Conservation (phyloP, 2,888 invertebrate species). For the Hypselothyrea guttata region DNA sequence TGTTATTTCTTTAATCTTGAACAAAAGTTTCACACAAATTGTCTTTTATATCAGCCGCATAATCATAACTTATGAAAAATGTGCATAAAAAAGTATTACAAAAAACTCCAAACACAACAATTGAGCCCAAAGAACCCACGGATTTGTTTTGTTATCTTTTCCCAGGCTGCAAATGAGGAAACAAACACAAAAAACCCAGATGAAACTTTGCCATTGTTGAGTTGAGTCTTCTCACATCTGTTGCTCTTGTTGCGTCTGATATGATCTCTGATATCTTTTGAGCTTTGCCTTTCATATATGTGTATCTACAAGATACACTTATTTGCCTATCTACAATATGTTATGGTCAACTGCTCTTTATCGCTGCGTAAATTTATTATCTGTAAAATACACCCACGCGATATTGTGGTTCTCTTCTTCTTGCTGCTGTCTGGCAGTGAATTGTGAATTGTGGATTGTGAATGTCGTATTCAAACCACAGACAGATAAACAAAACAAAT, state of each 20-base stretch:
- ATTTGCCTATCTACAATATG: constrained; percentile 53
- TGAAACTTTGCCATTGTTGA: constrained; percentile 39
- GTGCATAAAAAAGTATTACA: constrained; percentile 32
- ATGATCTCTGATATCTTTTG: constrained; percentile 25
- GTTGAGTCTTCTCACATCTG: constrained; percentile 23
- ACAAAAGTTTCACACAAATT: too few species aligned
- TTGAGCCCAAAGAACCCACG: constrained; percentile 46
- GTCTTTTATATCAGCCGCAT: not conserved
- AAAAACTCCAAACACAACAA: constrained; percentile 29
- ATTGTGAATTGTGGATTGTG: constrained; percentile 36
- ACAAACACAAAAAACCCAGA: too few species aligned
- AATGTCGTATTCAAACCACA: constrained; percentile 37
- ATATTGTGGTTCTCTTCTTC: too few species aligned
- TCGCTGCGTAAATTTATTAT: constrained; percentile 65
- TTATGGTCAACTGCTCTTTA: constrained; percentile 66
- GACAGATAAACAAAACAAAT: constrained; percentile 24
- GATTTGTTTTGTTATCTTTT: constrained; percentile 55
- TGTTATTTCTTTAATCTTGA: too few species aligned
- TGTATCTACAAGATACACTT: constrained; percentile 13
- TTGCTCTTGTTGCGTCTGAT: constrained; percentile 16
- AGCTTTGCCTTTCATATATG: constrained; percentile 42
- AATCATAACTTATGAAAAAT: constrained; percentile 11
- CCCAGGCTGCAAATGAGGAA: constrained; percentile 39
- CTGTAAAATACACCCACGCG: constrained; percentile 63
- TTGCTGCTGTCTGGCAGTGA: constrained; percentile 28